Base-by-base conservation (phyloP, 37 sponge, comb jelly and placozoan species). In the Diacarnus erythraeanus region DNA sequence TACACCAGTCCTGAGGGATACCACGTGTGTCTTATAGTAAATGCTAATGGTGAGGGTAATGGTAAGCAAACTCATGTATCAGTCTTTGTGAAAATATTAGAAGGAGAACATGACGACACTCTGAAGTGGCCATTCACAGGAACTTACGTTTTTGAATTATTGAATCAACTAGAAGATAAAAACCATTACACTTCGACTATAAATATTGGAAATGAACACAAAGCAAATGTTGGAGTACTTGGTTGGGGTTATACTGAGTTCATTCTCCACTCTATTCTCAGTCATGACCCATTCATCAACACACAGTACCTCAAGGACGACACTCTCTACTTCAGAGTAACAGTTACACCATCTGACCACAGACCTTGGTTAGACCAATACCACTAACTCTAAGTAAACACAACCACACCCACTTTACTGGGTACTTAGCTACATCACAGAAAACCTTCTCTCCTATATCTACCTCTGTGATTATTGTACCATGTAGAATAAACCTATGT, bases 1-100 rank as follows among this genome's bases (percentile, higher is more conserved):
- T 60, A 74, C 74, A 60, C 82, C 42, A 38, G 58, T 41, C 31
- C 35, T 29, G 51, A 61, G 38, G 82, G 81, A 6, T 80, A 80
- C 81, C 59, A 58, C 40, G 58, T 80, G 73, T 71, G 81, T 71
- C 21, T 80, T 36, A 15, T 30, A 34, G 81, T 80, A 6, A 23
- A 59, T 57, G 38, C 81, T 1, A 71, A 71, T 80, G 81, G 81
- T 20, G 2, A 72, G 34, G 72, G 72, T 59, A n/a, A 26, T 37
- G 72, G 73, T 80, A 60, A 60, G 61, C 35, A 35, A 2, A 34
- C 66, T 18, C 66, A 65, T 31, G 66, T 65, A 5, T 65, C 66
- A 30, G 66, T 31, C 9, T 65, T 12, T 31, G 33, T 65, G 2
- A 2, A 30, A 2, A 2, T 65, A 2, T 31, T 65, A 5, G 9